Percentiles rank a stretch among this genome's conserved stretches.
Conservation (phyloP, 2,113 vertebrate species). For the Amia ocellicauda region DNA sequence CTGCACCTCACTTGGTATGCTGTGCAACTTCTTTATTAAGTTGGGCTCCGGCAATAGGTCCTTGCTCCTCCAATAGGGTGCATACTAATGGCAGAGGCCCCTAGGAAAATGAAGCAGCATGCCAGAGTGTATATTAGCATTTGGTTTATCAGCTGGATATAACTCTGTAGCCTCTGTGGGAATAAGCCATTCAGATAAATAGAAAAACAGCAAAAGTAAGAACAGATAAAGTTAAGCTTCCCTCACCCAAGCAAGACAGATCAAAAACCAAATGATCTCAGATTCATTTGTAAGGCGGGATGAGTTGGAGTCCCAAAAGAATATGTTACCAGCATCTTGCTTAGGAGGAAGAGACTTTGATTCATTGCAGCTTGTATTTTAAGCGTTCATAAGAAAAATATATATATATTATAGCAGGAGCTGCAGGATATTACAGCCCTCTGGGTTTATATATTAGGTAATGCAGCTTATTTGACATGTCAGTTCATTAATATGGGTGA, state of each 20-base stretch:
- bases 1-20: neutral
- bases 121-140: neutral
- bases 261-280: conserved; percentile 10
- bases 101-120: no score
- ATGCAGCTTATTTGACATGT: conserved; percentile 2
- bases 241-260: neutral
- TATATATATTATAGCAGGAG: neutral
- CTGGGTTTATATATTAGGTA: neutral
- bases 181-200: neutral
- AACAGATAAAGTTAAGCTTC: neutral
- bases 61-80: neutral
- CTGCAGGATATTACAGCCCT: neutral
- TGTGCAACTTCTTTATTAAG: neutral
- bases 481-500: conserved; percentile 9
- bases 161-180: neutral
- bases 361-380: conserved; percentile 3
- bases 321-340: neutral
- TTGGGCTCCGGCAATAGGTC: neutral
- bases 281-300: conserved; percentile 9
- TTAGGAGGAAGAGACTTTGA: neutral
- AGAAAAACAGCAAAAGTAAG: conserved; percentile 6
- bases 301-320: neutral
- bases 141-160: neutral
- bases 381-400: neutral
- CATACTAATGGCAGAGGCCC: neutral